These are phyloP conservation scores for Cynopterus sphinx DNA, from an alignment of 2,797 vertebrate genomes.

Conservation along the genomic window DNA sequence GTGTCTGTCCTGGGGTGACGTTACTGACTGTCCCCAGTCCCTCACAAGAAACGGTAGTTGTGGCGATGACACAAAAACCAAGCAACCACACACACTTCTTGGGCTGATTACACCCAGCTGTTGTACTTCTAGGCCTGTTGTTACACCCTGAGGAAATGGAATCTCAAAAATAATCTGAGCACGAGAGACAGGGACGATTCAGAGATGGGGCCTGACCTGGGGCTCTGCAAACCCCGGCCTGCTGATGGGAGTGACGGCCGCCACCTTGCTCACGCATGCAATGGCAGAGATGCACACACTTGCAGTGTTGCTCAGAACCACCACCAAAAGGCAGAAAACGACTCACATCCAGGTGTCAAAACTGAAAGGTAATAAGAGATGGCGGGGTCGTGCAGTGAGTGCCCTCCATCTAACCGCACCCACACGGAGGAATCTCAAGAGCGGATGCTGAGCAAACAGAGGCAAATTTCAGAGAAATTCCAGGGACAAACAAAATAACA, in stretches of 20 bases:
- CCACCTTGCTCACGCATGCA: too few relatives aligned
- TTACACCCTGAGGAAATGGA: neutral
- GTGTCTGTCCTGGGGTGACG: conserved; percentile 45
- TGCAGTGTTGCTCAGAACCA: neutral
- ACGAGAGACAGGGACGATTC: neutral
- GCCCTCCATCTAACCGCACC: neutral
- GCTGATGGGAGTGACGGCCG: too few relatives aligned
- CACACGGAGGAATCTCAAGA: neutral
- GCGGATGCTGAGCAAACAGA: neutral
- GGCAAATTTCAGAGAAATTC: neutral
- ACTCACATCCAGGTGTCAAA: neutral
- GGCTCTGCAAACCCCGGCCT: neutral
- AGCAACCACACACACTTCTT: neutral
- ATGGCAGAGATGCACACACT: too few relatives aligned
- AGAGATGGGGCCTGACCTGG: neutral
- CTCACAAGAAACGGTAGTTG: neutral
- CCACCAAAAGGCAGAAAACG: neutral
- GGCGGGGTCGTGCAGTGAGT: neutral
- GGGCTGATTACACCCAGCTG: neutral
- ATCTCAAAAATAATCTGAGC: neutral
- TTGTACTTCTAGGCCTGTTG: neutral
- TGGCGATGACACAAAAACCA: neutral
- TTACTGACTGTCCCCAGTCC: neutral
- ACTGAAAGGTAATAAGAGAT: neutral
- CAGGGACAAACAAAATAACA: neutral